These are phyloP conservation scores for Cygnus buccinator DNA, from an alignment of 2,113 vertebrate species.

Conservation along the genomic window DNA sequence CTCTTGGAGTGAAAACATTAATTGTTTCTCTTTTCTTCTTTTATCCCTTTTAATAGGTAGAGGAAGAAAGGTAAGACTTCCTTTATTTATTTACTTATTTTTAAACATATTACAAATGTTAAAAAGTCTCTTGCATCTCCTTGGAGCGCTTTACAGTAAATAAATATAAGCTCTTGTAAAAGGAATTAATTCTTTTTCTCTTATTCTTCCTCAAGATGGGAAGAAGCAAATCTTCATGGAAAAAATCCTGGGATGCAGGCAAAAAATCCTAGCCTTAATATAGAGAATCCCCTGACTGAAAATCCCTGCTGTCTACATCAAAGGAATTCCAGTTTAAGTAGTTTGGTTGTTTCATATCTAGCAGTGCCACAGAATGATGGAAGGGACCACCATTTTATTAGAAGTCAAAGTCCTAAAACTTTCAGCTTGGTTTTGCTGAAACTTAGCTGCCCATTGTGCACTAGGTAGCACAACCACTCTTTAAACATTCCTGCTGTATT, in stretches of 20 bases:
- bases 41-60: constrained; percentile 67
- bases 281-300: not conserved
- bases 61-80: constrained; percentile 82
- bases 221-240: not conserved
- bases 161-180: not conserved
- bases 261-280: not conserved
- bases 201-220: not conserved
- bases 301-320: not conserved
- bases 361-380: not conserved
- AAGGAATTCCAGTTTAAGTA: not conserved
- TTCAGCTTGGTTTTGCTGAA: not conserved
- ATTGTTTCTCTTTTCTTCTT: constrained; percentile 39
- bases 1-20: not conserved
- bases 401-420: not conserved
- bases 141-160: not conserved
- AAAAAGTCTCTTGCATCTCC: not conserved
- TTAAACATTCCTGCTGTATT: not conserved
- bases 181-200: not conserved
- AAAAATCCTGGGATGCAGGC: not conserved
- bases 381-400: not conserved
- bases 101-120: not conserved
- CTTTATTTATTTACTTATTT: not conserved
- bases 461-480: not conserved
- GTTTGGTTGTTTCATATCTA: not conserved
- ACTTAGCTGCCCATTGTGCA: not conserved